Conservation (phyloP, 1,140 invertebrate genomes). For the Maniola jurtina region DNA sequence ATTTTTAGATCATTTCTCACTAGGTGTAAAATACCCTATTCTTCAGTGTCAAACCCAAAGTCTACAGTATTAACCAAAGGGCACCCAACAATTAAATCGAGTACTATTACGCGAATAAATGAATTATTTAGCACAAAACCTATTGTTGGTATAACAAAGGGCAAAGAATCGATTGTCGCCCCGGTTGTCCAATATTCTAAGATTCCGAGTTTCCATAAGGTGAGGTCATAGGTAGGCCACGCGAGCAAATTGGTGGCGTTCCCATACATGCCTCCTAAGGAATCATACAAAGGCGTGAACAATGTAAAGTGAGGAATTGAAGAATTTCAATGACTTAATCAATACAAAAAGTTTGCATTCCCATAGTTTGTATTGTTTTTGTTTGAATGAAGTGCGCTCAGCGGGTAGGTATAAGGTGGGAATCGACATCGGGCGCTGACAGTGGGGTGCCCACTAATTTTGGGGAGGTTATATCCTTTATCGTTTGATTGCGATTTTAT, state of each 20-base stretch:
- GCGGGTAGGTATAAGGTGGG: slow-evolving; percentile 55
- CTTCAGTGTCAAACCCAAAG: slow-evolving; percentile 25
- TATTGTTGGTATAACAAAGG: slow-evolving; percentile 50
- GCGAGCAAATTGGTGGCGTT: slow-evolving; percentile 71
- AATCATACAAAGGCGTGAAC: slow-evolving; percentile 51
- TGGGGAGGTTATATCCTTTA: slow-evolving; percentile 48
- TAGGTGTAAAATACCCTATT: too few relatives aligned
- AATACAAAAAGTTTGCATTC: slow-evolving; percentile 73
- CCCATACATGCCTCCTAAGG: slow-evolving; percentile 66
- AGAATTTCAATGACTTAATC: slow-evolving; percentile 72
- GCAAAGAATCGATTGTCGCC: slow-evolving; percentile 56
- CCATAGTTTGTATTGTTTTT: slow-evolving; percentile 68
- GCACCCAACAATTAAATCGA: slow-evolving; percentile 57
- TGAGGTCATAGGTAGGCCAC: slow-evolving; percentile 61
- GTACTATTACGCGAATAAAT: slow-evolving; percentile 54
- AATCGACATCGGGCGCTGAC: slow-evolving; percentile 61
- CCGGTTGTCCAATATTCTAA: slow-evolving; percentile 33
- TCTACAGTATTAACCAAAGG: slow-evolving; percentile 29
- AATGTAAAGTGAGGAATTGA: slow-evolving; percentile 48
- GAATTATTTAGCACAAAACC: slow-evolving; percentile 66
- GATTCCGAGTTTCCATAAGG: neutral
- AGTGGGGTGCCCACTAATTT: slow-evolving; percentile 59
- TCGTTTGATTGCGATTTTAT: slow-evolving; percentile 61
- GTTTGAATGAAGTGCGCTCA: slow-evolving; percentile 48
- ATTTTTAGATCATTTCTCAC: too few relatives aligned